phyloP scores from a whole-genome alignment of 2,797 vertebrate species.

The Anabas testudineus region DNA sequence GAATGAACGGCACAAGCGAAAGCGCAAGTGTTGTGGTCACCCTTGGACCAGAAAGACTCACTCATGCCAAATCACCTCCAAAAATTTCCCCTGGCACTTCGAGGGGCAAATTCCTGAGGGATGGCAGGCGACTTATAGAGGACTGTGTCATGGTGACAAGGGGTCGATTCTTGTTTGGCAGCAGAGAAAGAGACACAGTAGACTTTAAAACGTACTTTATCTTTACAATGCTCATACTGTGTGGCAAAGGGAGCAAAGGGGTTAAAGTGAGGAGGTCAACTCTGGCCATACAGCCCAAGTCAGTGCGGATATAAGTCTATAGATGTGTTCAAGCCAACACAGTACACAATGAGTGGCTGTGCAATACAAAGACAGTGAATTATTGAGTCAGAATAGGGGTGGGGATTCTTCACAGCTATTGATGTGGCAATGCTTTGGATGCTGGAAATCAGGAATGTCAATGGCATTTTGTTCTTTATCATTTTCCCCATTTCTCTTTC shows the following conservation, averaged over 20 bases:
- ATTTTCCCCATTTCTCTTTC: conserved; percentile 38
- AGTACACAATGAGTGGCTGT: conserved; percentile 74
- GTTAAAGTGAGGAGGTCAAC: conserved; percentile 74
- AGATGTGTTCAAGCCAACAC: conserved; percentile 50
- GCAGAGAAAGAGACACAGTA: conserved; percentile 46
- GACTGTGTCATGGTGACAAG: conserved; percentile 57
- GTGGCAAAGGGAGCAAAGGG: conserved; percentile 42
- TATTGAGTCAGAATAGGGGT: conserved; percentile 46
- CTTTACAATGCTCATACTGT: conserved; percentile 75
- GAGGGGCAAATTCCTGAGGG: conserved; percentile 62
- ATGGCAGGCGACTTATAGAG: conserved; percentile 38
- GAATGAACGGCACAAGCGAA: conserved; percentile 66
- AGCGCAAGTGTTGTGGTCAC: conserved; percentile 73
- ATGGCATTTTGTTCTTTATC: conserved; percentile 53
- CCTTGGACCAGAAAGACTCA: conserved; percentile 57
- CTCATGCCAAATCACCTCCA: conserved; percentile 48
- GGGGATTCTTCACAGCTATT: conserved; percentile 55
- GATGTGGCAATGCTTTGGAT: conserved; percentile 56
- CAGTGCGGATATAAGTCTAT: conserved; percentile 60
- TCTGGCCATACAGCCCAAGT: conserved; percentile 43
- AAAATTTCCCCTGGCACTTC: conserved; percentile 64
- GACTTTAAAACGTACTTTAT: conserved; percentile 54
- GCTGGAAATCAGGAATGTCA: conserved; percentile 67
- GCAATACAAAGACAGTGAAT: conserved; percentile 64
- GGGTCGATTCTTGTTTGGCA: conserved; percentile 54